Base-by-base conservation (phyloP, 1,140 invertebrate genomes). In the Anastrepha ludens region DNA sequence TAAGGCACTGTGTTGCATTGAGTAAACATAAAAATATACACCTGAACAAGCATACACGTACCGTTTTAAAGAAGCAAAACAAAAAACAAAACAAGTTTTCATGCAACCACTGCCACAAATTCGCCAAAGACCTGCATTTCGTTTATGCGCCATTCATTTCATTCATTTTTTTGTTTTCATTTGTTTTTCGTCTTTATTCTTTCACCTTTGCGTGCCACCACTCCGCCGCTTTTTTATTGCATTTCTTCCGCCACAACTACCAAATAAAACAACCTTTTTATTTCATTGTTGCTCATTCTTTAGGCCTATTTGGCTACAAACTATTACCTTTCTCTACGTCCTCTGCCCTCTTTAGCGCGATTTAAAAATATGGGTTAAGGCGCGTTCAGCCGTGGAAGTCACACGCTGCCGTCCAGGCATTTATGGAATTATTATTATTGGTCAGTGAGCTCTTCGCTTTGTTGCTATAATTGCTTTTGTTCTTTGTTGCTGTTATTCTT, bases 341-440 rank as follows among this genome's bases (percentile, higher is more conserved):
- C 3, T 20, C 47, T 55, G 47, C 44, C 17, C n/a, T 47, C 74
- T 5, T 17, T 81, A 50, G 44, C 20, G 7, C 15, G n/a, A 17
- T 6, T 29, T 29, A 7, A 81, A 81, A 55, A 81, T 55, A 29
- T 81, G 47, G 74, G 74, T 81, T 81, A 81, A 81, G 44, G 74
- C 47, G 74, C 74, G 17, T 81, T 81, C 74, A 29, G 17, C n/a
- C 41, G 17, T 11, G 13, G 47, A 41, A 41, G 74, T 81, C 74
- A 81, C 74, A 81, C 74, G 74, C 74, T 81, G 74, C 74, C 47
- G 55, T 55, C 44, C 13, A 47, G 6, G 44, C n/a, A 29, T 81
- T 55, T 29, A 13, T 20, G 11, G 17, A 81, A 55, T 81, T 81
- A 55, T 58, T 81, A 55, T 81, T 81, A 55, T 55, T 81, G 47